A percentile compares a stretch with the other conserved stretches of the same genome.
Conservation (phyloP, 2,797 vertebrate genomes). For the Cirrhinus mrigala region DNA sequence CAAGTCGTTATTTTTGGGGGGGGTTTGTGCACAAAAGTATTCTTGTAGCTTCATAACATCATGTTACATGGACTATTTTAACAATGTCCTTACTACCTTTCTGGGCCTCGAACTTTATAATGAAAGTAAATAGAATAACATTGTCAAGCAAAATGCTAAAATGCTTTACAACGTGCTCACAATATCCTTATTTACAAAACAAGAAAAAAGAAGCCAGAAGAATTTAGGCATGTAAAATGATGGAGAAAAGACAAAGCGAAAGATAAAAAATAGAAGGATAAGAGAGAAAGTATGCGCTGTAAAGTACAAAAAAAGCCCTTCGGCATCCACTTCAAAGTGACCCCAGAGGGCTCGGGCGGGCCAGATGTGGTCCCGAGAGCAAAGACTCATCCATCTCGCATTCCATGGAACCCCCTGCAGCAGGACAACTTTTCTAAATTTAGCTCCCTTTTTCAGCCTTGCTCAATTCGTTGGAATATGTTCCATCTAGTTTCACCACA, state of each 20-base stretch:
- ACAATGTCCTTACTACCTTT: too few relatives aligned
- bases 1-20: too few relatives aligned
- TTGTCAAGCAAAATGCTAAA: neutral
- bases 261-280: constrained; percentile 18
- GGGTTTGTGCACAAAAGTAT: too few relatives aligned
- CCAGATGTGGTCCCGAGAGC: constrained; percentile 59
- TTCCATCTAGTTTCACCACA: constrained; percentile 45
- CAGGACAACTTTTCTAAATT: constrained; percentile 57
- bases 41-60: too few relatives aligned
- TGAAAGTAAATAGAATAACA: neutral
- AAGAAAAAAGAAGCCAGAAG: neutral
- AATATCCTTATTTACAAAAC: neutral
- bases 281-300: constrained; percentile 2
- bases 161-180: neutral
- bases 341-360: constrained; percentile 40
- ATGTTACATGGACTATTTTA: too few relatives aligned
- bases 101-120: too few relatives aligned
- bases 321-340: constrained; percentile 53
- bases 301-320: constrained; percentile 33
- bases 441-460: constrained; percentile 46
- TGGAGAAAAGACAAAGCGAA: neutral
- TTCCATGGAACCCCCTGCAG: constrained; percentile 36
- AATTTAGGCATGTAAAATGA: neutral
- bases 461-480: constrained; percentile 22
- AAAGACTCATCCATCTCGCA: constrained; percentile 45